Evolutionary conservation across 2,113 vertebrate species (phyloP), one percentile per base, ranked within the genome.

Genomic region (Peromyscus leucopus): DNA sequence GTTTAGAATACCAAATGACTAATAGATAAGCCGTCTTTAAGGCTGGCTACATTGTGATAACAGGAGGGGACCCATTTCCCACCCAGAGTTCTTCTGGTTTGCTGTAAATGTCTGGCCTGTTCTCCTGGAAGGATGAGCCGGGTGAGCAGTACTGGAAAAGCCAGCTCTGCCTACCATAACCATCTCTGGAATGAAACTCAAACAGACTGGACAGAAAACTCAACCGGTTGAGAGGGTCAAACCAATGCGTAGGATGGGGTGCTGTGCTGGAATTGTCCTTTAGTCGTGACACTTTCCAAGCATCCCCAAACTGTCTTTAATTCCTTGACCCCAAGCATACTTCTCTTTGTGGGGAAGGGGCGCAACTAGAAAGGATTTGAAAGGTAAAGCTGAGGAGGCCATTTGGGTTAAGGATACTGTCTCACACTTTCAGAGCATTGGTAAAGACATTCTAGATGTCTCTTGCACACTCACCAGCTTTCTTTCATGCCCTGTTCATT

Each of bases 1-100:
- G 87, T 91, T 97, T 96, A 94, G 91, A 96, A 97, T 95, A 97
- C 94, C 95, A 96, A 94, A 82, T 94, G 96, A 96, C 97, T 98
- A 96, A 97, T 76, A 97, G 93, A 97, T 98, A 97, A 95, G 94
- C 71, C 51, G 93, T 78, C 93, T 89, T 84, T 90, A 90, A 96
- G 93, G 84, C 97, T 96, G 93, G 94, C 93, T 88, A 71, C 57
- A 69, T 91, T 97, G 96, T 97, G 97, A 97, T 98, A 98, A 96
- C 36, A 48, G 7, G 78, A 63, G 48, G 78, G 69, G 86, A 93
- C 93, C 46, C 46, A 89, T 83, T 89, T 97, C 89, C 95, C 95
- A 80, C 93, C 76, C 96, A 76, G 86, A 94, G 72, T 82, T 78
- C 94, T 88, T 86, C 89, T 80, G 74, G 93, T 76, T 95, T 93